Evolutionary conservation across 2,888 invertebrate species (phyloP).

Genomic region (Agonum fuliginosum): DNA sequence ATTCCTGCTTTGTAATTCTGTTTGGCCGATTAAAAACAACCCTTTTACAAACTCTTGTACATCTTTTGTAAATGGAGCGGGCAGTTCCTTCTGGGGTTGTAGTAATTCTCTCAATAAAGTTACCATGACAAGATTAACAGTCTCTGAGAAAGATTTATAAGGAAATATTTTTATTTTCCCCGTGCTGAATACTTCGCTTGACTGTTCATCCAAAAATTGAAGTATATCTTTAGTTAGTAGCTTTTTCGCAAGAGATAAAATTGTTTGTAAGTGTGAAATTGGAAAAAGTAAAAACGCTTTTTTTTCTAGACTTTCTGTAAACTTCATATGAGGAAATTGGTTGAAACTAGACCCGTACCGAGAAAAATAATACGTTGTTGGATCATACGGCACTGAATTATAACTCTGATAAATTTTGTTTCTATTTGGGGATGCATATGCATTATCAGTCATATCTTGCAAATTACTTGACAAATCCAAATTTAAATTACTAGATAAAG

Average conservation of each 20-base stretch:
- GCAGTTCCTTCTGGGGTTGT: slow-evolving; percentile 92
- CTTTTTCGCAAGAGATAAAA: slow-evolving; percentile 87
- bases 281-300: slow-evolving; percentile 80
- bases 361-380: slow-evolving; percentile 90
- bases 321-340: slow-evolving; percentile 89
- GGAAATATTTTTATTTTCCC: slow-evolving; percentile 86
- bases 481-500: slow-evolving; percentile 87
- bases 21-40: slow-evolving; percentile 93
- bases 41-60: slow-evolving; percentile 79
- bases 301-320: slow-evolving; percentile 83
- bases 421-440: slow-evolving; percentile 60
- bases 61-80: slow-evolving; percentile 92
- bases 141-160: slow-evolving; percentile 96
- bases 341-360: slow-evolving; percentile 96
- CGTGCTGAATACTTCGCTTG: slow-evolving; percentile 84
- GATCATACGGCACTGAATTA: slow-evolving; percentile 84
- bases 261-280: slow-evolving; percentile 86
- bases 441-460: slow-evolving; percentile 56
- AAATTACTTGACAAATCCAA: slow-evolving; percentile 66
- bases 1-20: slow-evolving; percentile 90
- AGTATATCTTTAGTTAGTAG: slow-evolving; percentile 89
- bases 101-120: slow-evolving; percentile 92
- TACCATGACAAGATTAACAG: slow-evolving; percentile 93
- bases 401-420: slow-evolving; percentile 70
- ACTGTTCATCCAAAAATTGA: slow-evolving; percentile 88